These are phyloP conservation scores for Decapterus maruadsi DNA, from an alignment of 2,797 vertebrate genomes.

Conservation along the genomic window DNA sequence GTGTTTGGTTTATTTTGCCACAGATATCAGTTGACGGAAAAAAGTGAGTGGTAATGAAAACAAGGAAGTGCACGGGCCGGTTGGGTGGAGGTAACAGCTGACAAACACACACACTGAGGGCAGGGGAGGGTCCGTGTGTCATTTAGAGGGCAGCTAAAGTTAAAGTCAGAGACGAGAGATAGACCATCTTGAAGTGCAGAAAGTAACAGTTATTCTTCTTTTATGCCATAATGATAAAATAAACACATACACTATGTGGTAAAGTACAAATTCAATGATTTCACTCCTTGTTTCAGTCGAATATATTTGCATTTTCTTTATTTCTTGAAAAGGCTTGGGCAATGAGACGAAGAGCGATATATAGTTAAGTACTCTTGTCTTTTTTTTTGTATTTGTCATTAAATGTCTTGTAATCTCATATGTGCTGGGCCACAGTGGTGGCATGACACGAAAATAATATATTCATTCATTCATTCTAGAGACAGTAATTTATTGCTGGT, in stretches of 20 bases:
- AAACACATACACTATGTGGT: background rate
- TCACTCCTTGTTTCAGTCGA: too few relatives aligned
- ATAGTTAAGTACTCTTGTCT: too few relatives aligned
- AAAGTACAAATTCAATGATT: background rate
- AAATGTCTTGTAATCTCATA: too few relatives aligned
- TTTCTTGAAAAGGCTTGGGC: too few relatives aligned
- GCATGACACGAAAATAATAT: too few relatives aligned
- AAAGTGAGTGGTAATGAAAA: constrained; percentile 73
- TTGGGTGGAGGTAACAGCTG: constrained; percentile 68
- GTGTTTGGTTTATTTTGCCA: constrained; percentile 78
- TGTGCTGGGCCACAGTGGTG: too few relatives aligned
- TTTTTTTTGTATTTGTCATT: too few relatives aligned
- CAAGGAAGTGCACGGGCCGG: constrained; percentile 73
- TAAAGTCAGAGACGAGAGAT: constrained; percentile 1
- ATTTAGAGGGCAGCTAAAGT: constrained; percentile 57
- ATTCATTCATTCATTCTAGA: too few relatives aligned
- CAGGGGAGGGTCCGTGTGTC: constrained; percentile 71
- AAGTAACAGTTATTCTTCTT: background rate
- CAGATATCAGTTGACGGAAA: constrained; percentile 74
- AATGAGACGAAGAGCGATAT: too few relatives aligned
- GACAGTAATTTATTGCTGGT: background rate
- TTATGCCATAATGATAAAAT: background rate
- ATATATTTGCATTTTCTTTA: too few relatives aligned
- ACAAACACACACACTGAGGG: constrained; percentile 47
- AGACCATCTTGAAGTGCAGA: background rate